Evolutionary conservation across 2,113 vertebrate species (phyloP).

Genomic region (Odocoileus virginianus): DNA sequence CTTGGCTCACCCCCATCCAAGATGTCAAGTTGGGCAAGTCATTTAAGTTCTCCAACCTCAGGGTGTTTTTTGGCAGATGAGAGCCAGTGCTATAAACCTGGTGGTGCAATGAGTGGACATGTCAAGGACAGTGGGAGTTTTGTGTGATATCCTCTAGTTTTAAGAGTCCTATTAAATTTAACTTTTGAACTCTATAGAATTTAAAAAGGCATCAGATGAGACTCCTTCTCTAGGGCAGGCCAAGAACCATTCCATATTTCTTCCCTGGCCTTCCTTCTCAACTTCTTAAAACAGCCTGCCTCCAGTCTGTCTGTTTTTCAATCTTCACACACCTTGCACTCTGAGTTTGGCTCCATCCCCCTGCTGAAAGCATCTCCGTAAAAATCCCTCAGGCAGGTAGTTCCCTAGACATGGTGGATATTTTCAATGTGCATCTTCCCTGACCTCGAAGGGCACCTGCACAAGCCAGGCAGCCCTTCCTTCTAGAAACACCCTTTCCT

Average conservation of each 20-base stretch:
- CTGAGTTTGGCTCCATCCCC: not conserved
- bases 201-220: not conserved
- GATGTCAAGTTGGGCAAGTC: not conserved
- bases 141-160: not conserved
- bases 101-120: not conserved
- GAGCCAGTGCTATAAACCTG: not conserved
- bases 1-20: not conserved
- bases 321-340: not conserved
- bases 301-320: not conserved
- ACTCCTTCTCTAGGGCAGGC: not conserved
- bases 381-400: not conserved
- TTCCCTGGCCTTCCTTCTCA: not conserved
- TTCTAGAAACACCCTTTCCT: not conserved
- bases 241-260: not conserved
- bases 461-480: not conserved
- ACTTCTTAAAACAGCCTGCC: not conserved
- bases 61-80: not conserved
- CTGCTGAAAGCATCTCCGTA: not conserved
- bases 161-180: constrained; percentile 7
- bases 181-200: not conserved
- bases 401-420: not conserved
- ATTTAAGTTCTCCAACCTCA: not conserved
- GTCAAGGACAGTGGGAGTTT: constrained; percentile 20
- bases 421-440: not conserved
- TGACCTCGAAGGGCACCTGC: not conserved